Percentiles rank a stretch among this genome's conserved stretches.
Conservation (phyloP, 2,113 vertebrate species). For the Hyperopisus bebe region DNA sequence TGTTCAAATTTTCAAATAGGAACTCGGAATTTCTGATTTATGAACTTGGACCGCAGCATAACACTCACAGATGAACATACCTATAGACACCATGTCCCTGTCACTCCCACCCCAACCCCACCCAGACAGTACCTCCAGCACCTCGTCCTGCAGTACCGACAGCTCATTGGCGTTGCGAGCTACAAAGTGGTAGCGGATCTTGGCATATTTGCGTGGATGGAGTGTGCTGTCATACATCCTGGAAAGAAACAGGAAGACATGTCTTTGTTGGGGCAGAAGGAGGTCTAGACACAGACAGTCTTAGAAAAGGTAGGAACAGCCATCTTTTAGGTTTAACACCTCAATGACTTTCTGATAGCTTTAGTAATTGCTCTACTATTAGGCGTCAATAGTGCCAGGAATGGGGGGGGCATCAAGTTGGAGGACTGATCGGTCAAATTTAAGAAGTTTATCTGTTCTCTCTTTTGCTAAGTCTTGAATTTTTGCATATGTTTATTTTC, state of each 20-base stretch:
- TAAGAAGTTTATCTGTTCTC: too few species aligned
- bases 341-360: not conserved
- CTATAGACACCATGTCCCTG: not conserved
- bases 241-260: slow-evolving; percentile 2
- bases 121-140: slow-evolving; percentile 74
- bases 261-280: not conserved
- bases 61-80: not conserved
- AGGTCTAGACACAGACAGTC: not conserved
- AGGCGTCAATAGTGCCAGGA: not conserved
- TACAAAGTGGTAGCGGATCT: slow-evolving; percentile 84
- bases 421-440: too few species aligned
- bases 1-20: too few species aligned
- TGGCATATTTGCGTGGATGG: slow-evolving; percentile 67
- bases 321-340: not conserved
- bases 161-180: slow-evolving; percentile 85
- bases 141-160: slow-evolving; percentile 84
- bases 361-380: not conserved
- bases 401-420: too few species aligned
- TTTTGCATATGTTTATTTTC: not conserved
- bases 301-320: not conserved
- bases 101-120: not conserved
- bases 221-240: slow-evolving; percentile 67
- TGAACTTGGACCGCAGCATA: too few species aligned
- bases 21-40: too few species aligned
- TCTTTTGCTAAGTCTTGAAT: not conserved